phyloP scores from a whole-genome alignment of 1,140 invertebrate species.

The Conopomorpha cramerella region DNA sequence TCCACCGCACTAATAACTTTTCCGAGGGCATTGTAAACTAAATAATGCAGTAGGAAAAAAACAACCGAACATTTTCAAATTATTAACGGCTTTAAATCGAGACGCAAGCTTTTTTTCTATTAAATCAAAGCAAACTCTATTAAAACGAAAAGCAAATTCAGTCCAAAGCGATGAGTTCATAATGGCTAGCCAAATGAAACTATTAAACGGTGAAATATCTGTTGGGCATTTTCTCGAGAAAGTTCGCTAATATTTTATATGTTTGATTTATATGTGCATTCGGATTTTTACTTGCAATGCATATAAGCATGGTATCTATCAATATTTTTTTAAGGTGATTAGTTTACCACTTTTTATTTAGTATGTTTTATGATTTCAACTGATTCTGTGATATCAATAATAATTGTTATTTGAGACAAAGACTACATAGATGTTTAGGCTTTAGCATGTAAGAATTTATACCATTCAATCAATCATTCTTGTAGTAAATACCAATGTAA shows the following conservation, averaged over 20 bases:
- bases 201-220: background rate
- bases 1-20: constrained; percentile 1
- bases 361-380: background rate
- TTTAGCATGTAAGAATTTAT: no score
- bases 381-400: background rate
- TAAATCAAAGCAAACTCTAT: background rate
- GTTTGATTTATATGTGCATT: background rate
- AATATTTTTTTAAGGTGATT: background rate
- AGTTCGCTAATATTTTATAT: background rate
- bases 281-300: no score
- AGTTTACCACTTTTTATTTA: background rate
- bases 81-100: background rate
- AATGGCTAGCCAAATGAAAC: background rate
- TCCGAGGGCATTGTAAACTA: constrained; percentile 3
- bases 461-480: no score
- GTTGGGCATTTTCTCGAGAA: background rate
- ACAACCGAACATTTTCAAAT: background rate
- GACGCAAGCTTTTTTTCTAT: background rate
- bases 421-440: no score
- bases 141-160: background rate
- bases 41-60: constrained; percentile 1
- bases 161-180: background rate
- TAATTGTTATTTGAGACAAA: background rate
- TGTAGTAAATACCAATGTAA: no score
- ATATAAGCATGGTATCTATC: no score